Percentiles rank a stretch among this genome's conserved stretches.
These are phyloP conservation scores for Solen grandis DNA, from an alignment of 1,140 invertebrate species.

Conservation along the genomic window DNA sequence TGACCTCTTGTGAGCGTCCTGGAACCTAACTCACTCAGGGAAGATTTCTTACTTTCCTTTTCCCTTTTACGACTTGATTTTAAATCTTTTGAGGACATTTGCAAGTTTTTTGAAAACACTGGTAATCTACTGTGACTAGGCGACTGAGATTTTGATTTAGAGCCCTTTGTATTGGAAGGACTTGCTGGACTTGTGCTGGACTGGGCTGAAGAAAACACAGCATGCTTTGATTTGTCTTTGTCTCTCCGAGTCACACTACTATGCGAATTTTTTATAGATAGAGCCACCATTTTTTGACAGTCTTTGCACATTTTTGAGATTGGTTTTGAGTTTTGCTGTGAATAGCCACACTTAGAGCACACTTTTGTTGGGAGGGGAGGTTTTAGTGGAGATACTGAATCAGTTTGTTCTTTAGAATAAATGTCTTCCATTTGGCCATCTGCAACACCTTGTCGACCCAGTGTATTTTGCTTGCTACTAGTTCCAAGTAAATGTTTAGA, in stretches of 20 bases:
- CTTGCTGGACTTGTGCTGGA: slow-evolving; percentile 8
- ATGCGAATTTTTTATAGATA: slow-evolving; percentile 52
- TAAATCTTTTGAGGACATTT: slow-evolving; percentile 58
- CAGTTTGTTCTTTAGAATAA: not conserved
- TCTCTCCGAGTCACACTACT: slow-evolving; percentile 50
- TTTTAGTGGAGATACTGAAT: slow-evolving; percentile 54
- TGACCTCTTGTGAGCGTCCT: slow-evolving; percentile 59
- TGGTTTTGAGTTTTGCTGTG: slow-evolving; percentile 53
- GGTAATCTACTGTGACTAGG: slow-evolving; percentile 67
- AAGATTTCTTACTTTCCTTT: slow-evolving; percentile 65
- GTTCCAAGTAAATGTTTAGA: slow-evolving; percentile 20
- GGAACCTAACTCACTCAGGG: slow-evolving; percentile 56
- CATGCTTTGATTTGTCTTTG: slow-evolving; percentile 58
- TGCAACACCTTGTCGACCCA: slow-evolving; percentile 23
- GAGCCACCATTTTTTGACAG: slow-evolving; percentile 57
- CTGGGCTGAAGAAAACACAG: slow-evolving; percentile 21
- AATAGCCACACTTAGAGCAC: slow-evolving; percentile 58
- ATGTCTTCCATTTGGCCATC: slow-evolving; percentile 28
- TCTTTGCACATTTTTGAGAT: slow-evolving; percentile 60
- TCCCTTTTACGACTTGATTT: slow-evolving; percentile 67
- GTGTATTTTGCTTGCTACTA: slow-evolving; percentile 5
- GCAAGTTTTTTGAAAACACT: slow-evolving; percentile 65
- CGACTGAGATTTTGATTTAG: slow-evolving; percentile 59
- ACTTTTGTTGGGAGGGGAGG: slow-evolving; percentile 64
- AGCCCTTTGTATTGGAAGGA: slow-evolving; percentile 8